These are phyloP conservation scores for Umimayanthus kanabou DNA, from an alignment of 92 coral and sea anemone species.

Conservation along the genomic window DNA sequence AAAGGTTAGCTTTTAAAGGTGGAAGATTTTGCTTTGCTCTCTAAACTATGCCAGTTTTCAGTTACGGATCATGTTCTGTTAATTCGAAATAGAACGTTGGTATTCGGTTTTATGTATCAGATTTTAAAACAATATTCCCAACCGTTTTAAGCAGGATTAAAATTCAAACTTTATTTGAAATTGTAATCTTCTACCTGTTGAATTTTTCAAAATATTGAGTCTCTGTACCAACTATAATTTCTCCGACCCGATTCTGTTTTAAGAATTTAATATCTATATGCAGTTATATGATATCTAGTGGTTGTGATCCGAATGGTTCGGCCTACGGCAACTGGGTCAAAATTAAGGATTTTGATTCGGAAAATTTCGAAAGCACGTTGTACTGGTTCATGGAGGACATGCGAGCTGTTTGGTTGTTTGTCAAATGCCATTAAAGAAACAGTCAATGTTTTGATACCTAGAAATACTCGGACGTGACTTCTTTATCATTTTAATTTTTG, in stretches of 20 bases:
- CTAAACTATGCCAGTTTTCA: neutral
- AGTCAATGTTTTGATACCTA: neutral
- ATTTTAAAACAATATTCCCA: neutral
- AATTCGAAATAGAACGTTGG: neutral
- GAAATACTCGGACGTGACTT: neutral
- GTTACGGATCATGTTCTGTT: neutral
- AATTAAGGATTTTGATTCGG: neutral
- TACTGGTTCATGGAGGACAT: neutral
- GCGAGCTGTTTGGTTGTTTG: neutral
- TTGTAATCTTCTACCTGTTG: neutral
- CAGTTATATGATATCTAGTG: neutral
- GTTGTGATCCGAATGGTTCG: neutral
- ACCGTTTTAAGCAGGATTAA: neutral
- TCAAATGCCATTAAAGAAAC: too few species aligned
- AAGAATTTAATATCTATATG: neutral
- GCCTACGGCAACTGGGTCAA: neutral
- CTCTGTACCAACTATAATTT: too few species aligned
- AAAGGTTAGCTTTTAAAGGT: neutral
- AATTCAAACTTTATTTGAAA: neutral
- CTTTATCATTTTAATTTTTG: too few species aligned
- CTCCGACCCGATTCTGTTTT: neutral
- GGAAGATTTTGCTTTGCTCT: too few species aligned
- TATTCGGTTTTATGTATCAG: neutral
- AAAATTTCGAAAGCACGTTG: too few species aligned
- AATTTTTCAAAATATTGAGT: too few species aligned